Evolutionary conservation across 2,797 vertebrate genomes (phyloP).

Genomic region (Xenentodon cancila): DNA sequence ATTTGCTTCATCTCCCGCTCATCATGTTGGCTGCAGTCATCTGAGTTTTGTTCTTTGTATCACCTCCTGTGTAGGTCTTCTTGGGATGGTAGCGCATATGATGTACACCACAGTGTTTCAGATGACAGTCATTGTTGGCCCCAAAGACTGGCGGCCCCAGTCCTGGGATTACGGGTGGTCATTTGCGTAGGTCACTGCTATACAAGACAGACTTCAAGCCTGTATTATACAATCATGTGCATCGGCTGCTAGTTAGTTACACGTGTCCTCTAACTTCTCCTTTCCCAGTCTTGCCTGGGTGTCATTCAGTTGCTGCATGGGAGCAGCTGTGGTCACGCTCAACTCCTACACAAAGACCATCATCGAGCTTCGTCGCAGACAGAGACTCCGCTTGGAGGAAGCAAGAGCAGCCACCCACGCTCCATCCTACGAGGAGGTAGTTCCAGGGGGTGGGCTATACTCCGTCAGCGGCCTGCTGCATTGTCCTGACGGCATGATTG

Average conservation of each 20-base stretch:
- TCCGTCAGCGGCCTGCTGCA: slow-evolving; percentile 82
- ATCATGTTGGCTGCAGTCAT: background rate
- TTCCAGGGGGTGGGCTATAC: slow-evolving; percentile 78
- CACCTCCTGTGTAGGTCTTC: slow-evolving; percentile 69
- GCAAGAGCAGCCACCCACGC: slow-evolving; percentile 67
- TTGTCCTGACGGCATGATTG: slow-evolving; percentile 77
- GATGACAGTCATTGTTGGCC: slow-evolving; percentile 86
- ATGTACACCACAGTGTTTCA: slow-evolving; percentile 89
- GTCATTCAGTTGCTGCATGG: slow-evolving; percentile 90
- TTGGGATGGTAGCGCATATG: slow-evolving; percentile 89
- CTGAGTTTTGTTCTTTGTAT: background rate
- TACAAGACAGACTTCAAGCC: background rate
- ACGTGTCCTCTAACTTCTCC: background rate
- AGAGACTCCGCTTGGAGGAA: slow-evolving; percentile 79
- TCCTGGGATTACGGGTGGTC: slow-evolving; percentile 83
- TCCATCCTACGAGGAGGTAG: slow-evolving; percentile 80
- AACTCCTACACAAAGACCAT: slow-evolving; percentile 91
- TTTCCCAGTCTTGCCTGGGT: slow-evolving; percentile 85
- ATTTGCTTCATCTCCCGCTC: background rate
- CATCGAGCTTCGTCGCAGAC: slow-evolving; percentile 82
- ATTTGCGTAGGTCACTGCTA: slow-evolving; percentile 72
- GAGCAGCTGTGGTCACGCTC: slow-evolving; percentile 86
- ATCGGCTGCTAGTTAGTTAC: background rate
- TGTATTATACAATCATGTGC: too few species aligned
- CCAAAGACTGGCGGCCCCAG: slow-evolving; percentile 88